These are phyloP conservation scores for Dicrostonyx torquatus DNA, from an alignment of 2,797 vertebrate genomes.

Conservation along the genomic window DNA sequence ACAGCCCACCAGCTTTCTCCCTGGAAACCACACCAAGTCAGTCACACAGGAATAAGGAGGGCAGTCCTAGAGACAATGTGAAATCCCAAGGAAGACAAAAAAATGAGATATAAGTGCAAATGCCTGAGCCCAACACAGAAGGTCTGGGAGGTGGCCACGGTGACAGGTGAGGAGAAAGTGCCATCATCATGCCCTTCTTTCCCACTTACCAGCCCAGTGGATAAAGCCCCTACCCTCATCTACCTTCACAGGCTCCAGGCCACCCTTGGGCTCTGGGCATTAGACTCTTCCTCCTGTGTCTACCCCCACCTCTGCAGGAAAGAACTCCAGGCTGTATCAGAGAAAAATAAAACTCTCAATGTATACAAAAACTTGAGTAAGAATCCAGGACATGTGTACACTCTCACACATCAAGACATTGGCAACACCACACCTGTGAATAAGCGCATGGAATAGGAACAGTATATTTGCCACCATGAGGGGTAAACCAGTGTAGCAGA, in stretches of 20 bases:
- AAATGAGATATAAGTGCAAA: background rate
- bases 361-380: background rate
- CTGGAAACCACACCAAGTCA: background rate
- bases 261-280: background rate
- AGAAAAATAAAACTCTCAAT: background rate
- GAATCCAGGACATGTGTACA: background rate
- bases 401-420: background rate
- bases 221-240: background rate
- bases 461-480: no score
- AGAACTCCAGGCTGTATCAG: background rate
- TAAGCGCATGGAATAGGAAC: background rate
- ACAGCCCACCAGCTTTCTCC: background rate
- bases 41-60: background rate
- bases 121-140: background rate
- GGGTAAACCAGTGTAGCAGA: background rate
- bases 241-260: no score
- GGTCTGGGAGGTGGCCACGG: background rate
- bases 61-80: rapidly evolving
- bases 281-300: background rate
- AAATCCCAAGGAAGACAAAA: background rate
- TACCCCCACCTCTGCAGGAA: background rate
- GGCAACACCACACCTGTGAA: background rate
- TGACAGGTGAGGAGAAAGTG: no score
- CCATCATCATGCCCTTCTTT: background rate
- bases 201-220: background rate